Conservation (phyloP, 2,888 invertebrate genomes). For the Cyclophora punctaria region DNA sequence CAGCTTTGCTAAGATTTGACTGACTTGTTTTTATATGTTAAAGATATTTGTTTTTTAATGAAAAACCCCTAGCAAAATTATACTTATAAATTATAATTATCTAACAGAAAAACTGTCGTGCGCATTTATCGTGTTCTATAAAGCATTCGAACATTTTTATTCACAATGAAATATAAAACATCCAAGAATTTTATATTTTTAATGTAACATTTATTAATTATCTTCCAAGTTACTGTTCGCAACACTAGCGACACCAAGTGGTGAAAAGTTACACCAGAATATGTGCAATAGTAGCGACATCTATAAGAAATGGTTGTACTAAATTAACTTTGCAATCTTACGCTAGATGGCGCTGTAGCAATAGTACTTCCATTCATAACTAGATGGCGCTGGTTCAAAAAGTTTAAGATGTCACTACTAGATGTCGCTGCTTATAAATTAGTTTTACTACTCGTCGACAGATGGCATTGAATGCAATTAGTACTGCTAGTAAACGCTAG, state of each 20-base stretch:
- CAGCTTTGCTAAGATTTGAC: background rate
- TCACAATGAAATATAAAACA: too few species aligned
- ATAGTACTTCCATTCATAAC: background rate
- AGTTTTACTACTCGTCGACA: too few species aligned
- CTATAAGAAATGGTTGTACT: background rate
- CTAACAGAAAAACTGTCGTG: too few species aligned
- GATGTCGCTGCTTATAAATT: background rate
- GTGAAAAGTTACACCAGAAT: background rate
- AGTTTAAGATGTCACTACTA: slow-evolving; percentile 3
- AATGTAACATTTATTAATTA: background rate
- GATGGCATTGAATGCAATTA: too few species aligned
- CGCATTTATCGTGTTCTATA: too few species aligned
- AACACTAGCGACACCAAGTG: slow-evolving; percentile 11
- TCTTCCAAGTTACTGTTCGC: background rate
- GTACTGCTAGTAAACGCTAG: slow-evolving; percentile 12
- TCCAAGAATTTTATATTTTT: too few species aligned
- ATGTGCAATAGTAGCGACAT: background rate
- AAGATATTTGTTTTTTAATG: too few species aligned
- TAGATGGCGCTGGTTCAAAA: slow-evolving; percentile 10
- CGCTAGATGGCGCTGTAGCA: background rate
- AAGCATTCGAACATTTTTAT: too few species aligned
- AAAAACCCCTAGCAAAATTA: too few species aligned
- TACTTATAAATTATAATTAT: too few species aligned
- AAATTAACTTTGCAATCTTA: background rate
- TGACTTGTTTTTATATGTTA: background rate